Evolutionary conservation across 2,113 vertebrate genomes (phyloP).

Genomic region (Dasypus novemcinctus): DNA sequence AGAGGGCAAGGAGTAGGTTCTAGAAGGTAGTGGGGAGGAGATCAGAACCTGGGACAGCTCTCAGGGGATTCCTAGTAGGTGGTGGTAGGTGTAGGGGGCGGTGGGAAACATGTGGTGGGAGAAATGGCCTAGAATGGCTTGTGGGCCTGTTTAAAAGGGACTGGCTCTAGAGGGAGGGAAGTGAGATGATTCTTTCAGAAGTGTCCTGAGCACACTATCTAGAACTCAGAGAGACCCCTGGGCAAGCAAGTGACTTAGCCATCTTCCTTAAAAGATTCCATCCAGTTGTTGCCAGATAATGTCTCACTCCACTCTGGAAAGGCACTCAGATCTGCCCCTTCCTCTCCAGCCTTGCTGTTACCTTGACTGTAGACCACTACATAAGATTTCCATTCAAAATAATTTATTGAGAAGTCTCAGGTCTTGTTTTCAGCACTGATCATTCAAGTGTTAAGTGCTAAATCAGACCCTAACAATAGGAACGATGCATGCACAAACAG

Average conservation of each 20-base stretch:
- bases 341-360: background rate
- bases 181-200: background rate
- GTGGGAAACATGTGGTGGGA: background rate
- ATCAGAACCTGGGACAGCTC: background rate
- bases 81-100: accelerated
- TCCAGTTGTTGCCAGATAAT: accelerated
- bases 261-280: accelerated
- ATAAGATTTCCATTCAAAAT: background rate
- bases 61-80: background rate
- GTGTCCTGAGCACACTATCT: background rate
- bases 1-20: background rate
- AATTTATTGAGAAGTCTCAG: background rate
- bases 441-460: background rate
- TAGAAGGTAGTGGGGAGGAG: background rate
- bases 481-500: accelerated
- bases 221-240: background rate
- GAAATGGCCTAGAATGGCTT: background rate
- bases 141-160: background rate
- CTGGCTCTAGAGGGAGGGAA: background rate
- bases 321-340: background rate
- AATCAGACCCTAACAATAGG: background rate
- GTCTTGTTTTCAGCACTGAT: background rate
- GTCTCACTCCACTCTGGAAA: accelerated
- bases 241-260: background rate
- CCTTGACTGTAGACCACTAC: background rate